A percentile compares a stretch with the other conserved stretches of the same genome.
Conservation (phyloP, 2,888 invertebrate species). For the Heliconius cydno region DNA sequence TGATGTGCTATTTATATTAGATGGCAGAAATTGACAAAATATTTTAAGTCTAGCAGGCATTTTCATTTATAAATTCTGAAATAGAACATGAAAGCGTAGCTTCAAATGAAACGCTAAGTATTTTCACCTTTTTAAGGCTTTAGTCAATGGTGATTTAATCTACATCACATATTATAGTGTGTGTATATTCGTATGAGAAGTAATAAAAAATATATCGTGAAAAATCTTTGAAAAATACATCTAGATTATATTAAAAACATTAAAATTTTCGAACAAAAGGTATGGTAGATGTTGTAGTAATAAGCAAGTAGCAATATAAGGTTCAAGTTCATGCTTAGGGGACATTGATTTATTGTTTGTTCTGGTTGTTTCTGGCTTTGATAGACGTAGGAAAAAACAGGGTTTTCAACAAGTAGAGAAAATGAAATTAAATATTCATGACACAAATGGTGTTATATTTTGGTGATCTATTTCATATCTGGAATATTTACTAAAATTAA, state of each 20-base stretch:
- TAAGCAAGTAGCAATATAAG: too few species aligned
- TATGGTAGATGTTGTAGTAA: too few species aligned
- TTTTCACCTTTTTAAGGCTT: neutral
- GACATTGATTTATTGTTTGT: too few species aligned
- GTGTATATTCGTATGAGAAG: neutral
- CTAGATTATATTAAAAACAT: neutral
- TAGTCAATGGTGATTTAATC: conserved; percentile 6
- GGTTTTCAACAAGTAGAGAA: too few species aligned
- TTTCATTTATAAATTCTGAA: neutral
- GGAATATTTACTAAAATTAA: neutral
- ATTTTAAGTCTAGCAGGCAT: neutral
- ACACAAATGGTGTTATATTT: too few species aligned
- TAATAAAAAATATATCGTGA: too few species aligned
- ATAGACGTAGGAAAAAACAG: too few species aligned
- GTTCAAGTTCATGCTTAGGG: too few species aligned
- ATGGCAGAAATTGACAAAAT: neutral
- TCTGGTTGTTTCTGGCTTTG: too few species aligned
- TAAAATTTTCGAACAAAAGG: neutral
- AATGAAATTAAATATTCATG: too few species aligned
- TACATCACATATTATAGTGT: neutral
- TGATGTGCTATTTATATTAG: neutral
- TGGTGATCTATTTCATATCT: neutral
- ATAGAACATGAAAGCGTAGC: neutral
- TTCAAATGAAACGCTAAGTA: conserved; percentile 3
- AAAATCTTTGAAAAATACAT: neutral